A percentile compares a stretch with the other conserved stretches of the same genome.
phyloP scores from a whole-genome alignment of 2,113 vertebrate species.

The Rattus norvegicus region DNA sequence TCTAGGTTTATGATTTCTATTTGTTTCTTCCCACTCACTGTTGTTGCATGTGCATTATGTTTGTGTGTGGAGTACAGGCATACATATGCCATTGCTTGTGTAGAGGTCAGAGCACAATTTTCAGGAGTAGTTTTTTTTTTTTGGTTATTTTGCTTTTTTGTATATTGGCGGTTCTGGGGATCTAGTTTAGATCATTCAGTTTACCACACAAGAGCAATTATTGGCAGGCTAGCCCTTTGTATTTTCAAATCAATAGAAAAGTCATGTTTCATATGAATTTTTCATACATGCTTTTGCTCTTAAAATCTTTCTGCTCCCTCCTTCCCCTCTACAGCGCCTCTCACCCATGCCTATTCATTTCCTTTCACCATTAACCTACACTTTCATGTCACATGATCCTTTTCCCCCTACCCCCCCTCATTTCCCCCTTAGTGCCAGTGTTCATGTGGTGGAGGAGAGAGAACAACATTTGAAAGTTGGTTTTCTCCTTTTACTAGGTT shows the following conservation, averaged over 20 bases:
- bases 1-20: not conserved
- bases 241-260: not conserved
- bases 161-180: too few species aligned
- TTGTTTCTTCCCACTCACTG: not conserved
- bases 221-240: not conserved
- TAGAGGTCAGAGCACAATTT: not conserved
- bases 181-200: not conserved
- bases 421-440: not conserved
- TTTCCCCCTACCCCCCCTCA: fast-evolving
- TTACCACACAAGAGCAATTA: not conserved
- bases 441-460: not conserved
- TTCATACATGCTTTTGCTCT: not conserved
- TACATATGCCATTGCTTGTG: not conserved
- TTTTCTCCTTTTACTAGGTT: not conserved
- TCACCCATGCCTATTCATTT: not conserved
- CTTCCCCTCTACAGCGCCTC: not conserved
- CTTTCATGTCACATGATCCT: not conserved
- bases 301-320: too few species aligned
- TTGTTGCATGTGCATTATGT: not conserved
- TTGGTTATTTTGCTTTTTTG: not conserved
- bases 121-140: not conserved
- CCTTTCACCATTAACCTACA: too few species aligned
- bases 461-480: not conserved
- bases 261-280: too few species aligned
- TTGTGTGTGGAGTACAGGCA: not conserved